Base-by-base conservation (phyloP, 2,888 invertebrate species). In the Phlogophora meticulosa region DNA sequence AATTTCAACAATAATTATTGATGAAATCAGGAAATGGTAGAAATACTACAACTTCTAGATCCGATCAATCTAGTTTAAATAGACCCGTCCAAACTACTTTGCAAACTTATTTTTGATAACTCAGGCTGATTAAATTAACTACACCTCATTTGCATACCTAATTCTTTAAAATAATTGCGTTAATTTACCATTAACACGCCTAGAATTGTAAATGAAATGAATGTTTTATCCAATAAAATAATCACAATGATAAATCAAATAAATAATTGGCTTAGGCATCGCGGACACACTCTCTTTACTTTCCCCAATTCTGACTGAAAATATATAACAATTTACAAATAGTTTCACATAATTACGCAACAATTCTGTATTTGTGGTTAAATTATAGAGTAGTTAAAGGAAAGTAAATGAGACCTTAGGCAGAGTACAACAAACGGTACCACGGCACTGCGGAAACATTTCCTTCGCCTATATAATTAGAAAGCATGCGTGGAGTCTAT, bases 401-500 rank as follows among this genome's bases (percentile, higher is more conserved):
- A 81, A 81, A 82, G 80, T 81, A 80, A 82, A 81, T 81, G 53
- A 81, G 69, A 59, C 64, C 68, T 40, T 71, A 51, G 32, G 24
- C 58, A 55, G 45, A 51, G 46, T 66, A 61, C 66, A 52, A 64
- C 64, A 68, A 36, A 42, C 43, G 46, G 64, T 75, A 10, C 70
- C 15, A 22, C 45, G 75, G 76, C 42, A 57, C 38, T 55, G 28
- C 82, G 80, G 80, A 77, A 81, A 65, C 64, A 60, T 71, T 80
- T 79, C 74, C 80, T 77, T 65, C 42, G 69, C 72, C 76, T 65
- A 56, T 76, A 78, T 81, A 69, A 83, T 81, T 78, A 81, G 83
- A 82, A 82, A 82, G 82, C 81, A 76, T 80, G 48, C 45, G 43
- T 61, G 61, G 56, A 48, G 72, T 68, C 58, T 59, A 67, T 66